These are phyloP conservation scores for Eutolmus rufibarbis DNA, from an alignment of 2,888 invertebrate genomes.

Conservation along the genomic window DNA sequence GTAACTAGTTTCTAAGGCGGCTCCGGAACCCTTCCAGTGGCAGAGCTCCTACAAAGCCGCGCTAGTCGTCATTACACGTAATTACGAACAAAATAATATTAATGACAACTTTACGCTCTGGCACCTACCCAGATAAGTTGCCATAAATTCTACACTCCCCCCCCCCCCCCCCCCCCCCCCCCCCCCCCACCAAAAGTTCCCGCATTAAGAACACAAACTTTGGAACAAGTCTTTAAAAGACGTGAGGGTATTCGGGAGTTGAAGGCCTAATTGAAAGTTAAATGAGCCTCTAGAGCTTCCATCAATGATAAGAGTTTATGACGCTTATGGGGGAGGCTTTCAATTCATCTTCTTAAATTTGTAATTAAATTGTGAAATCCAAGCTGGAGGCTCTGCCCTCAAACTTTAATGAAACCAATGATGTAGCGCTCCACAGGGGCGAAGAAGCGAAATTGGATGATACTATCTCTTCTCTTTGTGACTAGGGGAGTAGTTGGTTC, in stretches of 20 bases:
- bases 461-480: neutral
- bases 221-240: neutral
- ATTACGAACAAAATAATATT: neutral
- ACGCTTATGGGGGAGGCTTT: neutral
- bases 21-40: neutral
- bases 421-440: neutral
- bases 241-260: neutral
- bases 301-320: constrained; percentile 1
- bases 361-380: constrained; percentile 1
- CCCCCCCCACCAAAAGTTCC: neutral
- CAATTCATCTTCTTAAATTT: constrained; percentile 8
- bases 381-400: neutral
- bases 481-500: neutral
- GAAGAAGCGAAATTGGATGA: neutral
- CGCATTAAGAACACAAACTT: constrained; percentile 1
- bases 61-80: neutral
- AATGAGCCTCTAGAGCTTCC: constrained; percentile 13
- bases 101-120: neutral
- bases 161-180: constrained; percentile 8
- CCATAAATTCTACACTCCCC: neutral
- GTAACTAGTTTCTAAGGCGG: neutral
- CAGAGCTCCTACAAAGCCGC: neutral
- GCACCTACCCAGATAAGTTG: neutral
- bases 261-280: constrained; percentile 21
- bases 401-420: neutral